phyloP scores from a whole-genome alignment of 2,113 vertebrate species.

The Datnioides undecimradiatus region DNA sequence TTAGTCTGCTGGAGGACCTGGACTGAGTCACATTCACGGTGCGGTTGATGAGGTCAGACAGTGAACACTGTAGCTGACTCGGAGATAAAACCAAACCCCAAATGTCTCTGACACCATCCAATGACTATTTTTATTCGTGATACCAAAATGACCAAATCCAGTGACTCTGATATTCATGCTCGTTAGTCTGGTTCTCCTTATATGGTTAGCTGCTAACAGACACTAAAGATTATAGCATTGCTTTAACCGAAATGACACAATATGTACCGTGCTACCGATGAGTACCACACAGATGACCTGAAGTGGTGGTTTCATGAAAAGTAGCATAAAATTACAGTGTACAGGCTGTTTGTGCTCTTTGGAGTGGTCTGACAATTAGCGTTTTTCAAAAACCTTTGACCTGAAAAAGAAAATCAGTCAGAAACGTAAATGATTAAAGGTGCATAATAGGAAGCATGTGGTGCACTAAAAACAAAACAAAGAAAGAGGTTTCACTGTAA shows the following conservation, averaged over 20 bases:
- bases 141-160: conserved; percentile 33
- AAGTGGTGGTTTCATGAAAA: conserved; percentile 9
- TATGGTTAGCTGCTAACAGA: conserved; percentile 4
- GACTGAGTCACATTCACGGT: conserved; percentile 58
- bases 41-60: conserved; percentile 79
- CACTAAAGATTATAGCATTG: conserved; percentile 16
- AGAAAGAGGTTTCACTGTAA: conserved; percentile 6
- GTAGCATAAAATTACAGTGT: background rate
- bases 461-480: background rate
- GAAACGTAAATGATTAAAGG: conserved; percentile 14
- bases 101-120: conserved; percentile 69
- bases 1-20: conserved; percentile 60
- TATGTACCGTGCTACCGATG: conserved; percentile 3
- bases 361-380: conserved; percentile 14
- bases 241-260: conserved; percentile 17
- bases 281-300: background rate
- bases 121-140: conserved; percentile 63
- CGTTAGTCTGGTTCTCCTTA: conserved; percentile 19
- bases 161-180: conserved; percentile 10
- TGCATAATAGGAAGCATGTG: conserved; percentile 28
- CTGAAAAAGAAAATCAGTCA: conserved; percentile 21
- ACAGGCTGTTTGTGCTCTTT: conserved; percentile 6
- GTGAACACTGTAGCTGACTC: conserved; percentile 56
- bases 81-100: conserved; percentile 69
- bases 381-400: conserved; percentile 22